Percentiles rank a stretch among this genome's conserved stretches.
Conservation (phyloP, 2,888 invertebrate species). For the Ectropis crepuscularia region DNA sequence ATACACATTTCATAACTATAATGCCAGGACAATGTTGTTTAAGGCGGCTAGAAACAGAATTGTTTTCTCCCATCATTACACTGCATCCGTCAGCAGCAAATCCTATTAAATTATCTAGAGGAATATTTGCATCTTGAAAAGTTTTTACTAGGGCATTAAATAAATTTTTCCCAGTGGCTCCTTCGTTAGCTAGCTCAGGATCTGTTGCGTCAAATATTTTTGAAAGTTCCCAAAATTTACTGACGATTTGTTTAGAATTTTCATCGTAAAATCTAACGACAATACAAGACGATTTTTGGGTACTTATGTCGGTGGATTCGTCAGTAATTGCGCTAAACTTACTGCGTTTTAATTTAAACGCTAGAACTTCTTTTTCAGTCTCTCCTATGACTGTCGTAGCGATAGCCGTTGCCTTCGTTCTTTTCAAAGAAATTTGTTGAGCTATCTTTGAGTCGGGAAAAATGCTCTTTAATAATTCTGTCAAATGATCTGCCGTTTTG, state of each 20-base stretch:
- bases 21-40: constrained; percentile 1
- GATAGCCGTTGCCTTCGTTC: too few relatives aligned
- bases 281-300: not conserved
- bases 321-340: not conserved
- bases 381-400: too few relatives aligned
- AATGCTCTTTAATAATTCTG: too few relatives aligned
- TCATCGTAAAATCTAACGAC: not conserved
- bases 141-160: not conserved
- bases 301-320: not conserved
- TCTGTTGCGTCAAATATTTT: not conserved
- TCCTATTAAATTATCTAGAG: not conserved
- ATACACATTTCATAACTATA: constrained; percentile 7
- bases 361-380: too few relatives aligned
- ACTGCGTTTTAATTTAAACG: too few relatives aligned
- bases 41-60: not conserved
- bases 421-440: too few relatives aligned
- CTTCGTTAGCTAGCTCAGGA: not conserved
- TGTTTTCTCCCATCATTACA: constrained; percentile 7
- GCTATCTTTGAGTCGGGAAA: too few relatives aligned
- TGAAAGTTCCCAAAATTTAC: not conserved
- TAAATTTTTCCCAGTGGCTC: not conserved
- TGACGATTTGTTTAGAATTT: not conserved
- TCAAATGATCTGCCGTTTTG: too few relatives aligned
- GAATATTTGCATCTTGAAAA: not conserved
- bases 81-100: not conserved